Evolutionary conservation across 2,888 invertebrate genomes (phyloP), one percentile per base, ranked within the genome.

Genomic region (Acanthacorydalis orientalis): DNA sequence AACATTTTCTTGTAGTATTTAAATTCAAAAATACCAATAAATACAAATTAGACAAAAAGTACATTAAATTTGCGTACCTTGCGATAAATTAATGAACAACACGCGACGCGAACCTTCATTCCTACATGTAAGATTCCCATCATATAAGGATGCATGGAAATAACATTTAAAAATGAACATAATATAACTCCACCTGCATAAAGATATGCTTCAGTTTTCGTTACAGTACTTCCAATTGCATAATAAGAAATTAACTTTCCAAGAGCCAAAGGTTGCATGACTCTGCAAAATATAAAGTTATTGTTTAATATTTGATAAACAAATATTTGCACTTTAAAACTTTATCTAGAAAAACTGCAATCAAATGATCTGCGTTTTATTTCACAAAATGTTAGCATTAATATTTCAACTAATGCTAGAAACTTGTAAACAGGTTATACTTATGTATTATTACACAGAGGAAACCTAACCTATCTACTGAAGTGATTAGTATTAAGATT

Each of bases 131-230:
- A 68, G 12, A 85, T 79, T 11, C 81, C 84, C 75, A 92, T 80
- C 83, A 93, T 91, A 61, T 88, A 92, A 0, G 91, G 90, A 67
- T 97, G 96, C 52, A 85, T 79, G n/a, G 83, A 69, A 54, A 90
- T 70, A 23, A 89, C 78, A 57, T 82, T 82, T 43, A 83, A 59
- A 0, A 81, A 78, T 1, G 87, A 85, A 57, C 82, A 83, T 14
- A 81, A 56, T 14, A 88, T 77, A 15, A 90, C 78, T 4, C 78
- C 83, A 0, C 68, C 75, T 1, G 89, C 88, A 61, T 84, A 88
- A 47, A 82, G 64, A 62, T 85, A 89, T 0, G 90, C 89, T 31
- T 80, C 72, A 9, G 68, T 59, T 48, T 67, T 52, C n/a, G 56
- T 54, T 43, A 64, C 49, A 53, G 38, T 56, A 57, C 55, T 65